Evolutionary conservation across 2,113 vertebrate species (phyloP).

Genomic region (Seriola rivoliana): DNA sequence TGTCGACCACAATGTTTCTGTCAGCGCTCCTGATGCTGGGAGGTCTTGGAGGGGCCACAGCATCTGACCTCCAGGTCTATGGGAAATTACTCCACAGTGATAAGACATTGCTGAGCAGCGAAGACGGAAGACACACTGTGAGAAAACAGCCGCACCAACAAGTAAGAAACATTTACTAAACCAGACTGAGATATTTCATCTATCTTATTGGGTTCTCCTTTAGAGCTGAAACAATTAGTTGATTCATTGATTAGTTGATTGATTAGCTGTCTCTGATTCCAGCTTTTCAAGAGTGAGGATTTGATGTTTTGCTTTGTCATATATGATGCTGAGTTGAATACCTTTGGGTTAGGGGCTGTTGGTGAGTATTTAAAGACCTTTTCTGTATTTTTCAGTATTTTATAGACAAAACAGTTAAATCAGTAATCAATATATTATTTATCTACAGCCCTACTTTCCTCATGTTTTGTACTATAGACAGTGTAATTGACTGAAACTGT

Average conservation of each 20-base stretch:
- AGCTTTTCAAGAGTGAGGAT: not conserved
- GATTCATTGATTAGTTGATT: not conserved
- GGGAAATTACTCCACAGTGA: constrained; percentile 35
- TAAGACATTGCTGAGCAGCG: constrained; percentile 26
- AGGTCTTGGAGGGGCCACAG: constrained; percentile 16
- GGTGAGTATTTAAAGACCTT: not conserved
- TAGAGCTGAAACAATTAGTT: not conserved
- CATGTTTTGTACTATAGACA: too few species aligned
- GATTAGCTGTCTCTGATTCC: not conserved
- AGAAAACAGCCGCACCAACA: constrained; percentile 53
- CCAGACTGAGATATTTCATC: not conserved
- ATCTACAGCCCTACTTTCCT: too few species aligned
- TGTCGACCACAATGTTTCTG: constrained; percentile 59
- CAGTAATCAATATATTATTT: too few species aligned
- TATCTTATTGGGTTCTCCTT: not conserved
- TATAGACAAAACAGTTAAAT: not conserved
- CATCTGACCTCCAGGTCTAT: constrained; percentile 44
- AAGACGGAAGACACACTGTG: not conserved
- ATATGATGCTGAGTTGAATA: not conserved
- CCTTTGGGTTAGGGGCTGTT: not conserved
- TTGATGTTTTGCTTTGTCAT: not conserved
- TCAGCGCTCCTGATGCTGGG: constrained; percentile 53
- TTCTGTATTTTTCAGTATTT: not conserved
- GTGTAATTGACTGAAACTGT: too few species aligned
- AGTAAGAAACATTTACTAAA: constrained; percentile 42